Conservation (phyloP, 2,888 invertebrate genomes). For the Chironomus tentans region DNA sequence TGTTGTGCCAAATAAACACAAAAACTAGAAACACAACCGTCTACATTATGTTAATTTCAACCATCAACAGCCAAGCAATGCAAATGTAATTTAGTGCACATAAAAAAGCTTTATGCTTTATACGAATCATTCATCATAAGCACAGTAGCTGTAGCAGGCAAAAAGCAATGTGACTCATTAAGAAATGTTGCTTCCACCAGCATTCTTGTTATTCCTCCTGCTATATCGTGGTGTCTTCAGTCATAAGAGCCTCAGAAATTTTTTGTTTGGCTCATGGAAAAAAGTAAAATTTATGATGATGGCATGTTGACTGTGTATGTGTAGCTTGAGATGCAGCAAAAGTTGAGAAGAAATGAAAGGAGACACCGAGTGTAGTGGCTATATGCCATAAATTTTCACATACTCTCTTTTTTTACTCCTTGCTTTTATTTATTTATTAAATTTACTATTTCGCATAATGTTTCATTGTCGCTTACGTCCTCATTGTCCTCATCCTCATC, state of each 20-base stretch:
- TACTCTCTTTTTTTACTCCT: background rate
- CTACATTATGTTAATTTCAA: slow-evolving; percentile 22
- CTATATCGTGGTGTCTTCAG: too few species aligned
- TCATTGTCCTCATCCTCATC: too few species aligned
- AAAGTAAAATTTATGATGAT: slow-evolving; percentile 16
- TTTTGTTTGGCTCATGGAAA: background rate
- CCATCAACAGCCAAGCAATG: background rate
- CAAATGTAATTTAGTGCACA: background rate
- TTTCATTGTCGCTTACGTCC: background rate
- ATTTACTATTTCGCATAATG: slow-evolving; percentile 23
- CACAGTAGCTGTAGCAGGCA: background rate
- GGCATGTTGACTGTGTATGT: background rate
- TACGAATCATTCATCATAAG: background rate
- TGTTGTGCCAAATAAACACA: background rate
- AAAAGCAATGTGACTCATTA: slow-evolving; percentile 20
- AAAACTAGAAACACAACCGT: background rate
- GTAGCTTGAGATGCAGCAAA: too few species aligned
- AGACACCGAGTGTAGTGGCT: background rate
- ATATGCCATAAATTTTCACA: slow-evolving; percentile 15
- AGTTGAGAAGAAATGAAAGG: background rate
- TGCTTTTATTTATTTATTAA: slow-evolving; percentile 4
- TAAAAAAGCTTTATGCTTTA: background rate
- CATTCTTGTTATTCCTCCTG: too few species aligned
- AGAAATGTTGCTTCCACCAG: background rate
- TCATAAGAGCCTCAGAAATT: background rate